Evolutionary conservation across 2,888 invertebrate genomes (phyloP), one percentile per base, ranked within the genome.

Genomic region (Stenurella melanura): DNA sequence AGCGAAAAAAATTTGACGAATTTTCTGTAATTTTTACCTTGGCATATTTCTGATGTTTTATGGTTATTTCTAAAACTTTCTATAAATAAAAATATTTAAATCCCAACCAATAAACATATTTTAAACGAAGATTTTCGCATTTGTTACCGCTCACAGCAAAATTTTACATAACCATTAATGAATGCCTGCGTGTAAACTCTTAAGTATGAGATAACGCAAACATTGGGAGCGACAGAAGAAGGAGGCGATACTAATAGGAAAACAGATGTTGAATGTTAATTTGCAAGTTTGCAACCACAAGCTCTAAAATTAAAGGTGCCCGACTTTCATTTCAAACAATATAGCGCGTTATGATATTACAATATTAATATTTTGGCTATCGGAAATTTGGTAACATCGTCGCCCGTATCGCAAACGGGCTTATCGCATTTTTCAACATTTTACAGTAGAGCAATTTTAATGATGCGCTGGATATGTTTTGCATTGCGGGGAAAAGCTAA

Each of bases 91-190:
- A 42, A 50, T 50, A n/a, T 42, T 42, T 1, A 15, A 42, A 11
- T 50, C 50, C n/a, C 15, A 50, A 50, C n/a, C 50, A 50, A 50
- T 50, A 50, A 50, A 50, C n/a, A n/a, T 50, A n/a, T 50, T 50
- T 50, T n/a, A 50, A 42, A 6, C 50, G n/a, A 50, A 50, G 15
- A 50, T 50, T 50, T 50, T 50, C 50, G 50, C 50, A 50, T 50
- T 50, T 50, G 12, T 50, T 50, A 50, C 15, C 1, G 50, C 6
- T 50, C n/a, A 15, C 7, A n/a, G 50, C n/a, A 15, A 50, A 50
- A 50, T 50, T 50, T 50, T 50, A 50, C 50, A 50, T 50, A 50
- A 50, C 12, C 50, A 50, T 50, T 50, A 50, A 50, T 50, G n/a
- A 50, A 50, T 12, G 15, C 50, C 50, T n/a, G 50, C n/a, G 50